phyloP scores from a whole-genome alignment of 1,140 invertebrate species.

The Hyles euphorbiae region DNA sequence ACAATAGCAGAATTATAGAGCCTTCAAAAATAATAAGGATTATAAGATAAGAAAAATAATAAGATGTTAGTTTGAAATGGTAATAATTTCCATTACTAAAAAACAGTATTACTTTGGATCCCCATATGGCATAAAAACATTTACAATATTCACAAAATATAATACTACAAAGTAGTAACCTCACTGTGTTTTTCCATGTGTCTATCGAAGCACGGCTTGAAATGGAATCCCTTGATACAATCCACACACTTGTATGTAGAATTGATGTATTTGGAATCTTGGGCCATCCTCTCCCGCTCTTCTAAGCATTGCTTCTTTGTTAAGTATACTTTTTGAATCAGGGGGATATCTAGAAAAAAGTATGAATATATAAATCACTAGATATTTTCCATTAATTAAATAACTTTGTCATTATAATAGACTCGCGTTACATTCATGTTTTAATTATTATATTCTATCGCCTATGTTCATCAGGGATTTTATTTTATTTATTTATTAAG shows the following conservation, averaged over 20 bases:
- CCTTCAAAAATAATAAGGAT: no score
- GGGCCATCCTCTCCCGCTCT: constrained; percentile 33
- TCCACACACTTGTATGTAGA: constrained; percentile 45
- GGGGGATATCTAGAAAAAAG: constrained; percentile 22
- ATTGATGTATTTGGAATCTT: constrained; percentile 38
- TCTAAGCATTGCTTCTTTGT: constrained; percentile 43
- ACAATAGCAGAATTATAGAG: no score
- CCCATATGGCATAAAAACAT: no score
- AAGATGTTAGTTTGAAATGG: no score
- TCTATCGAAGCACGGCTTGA: constrained; percentile 45
- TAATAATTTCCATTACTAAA: no score
- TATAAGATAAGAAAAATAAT: no score
- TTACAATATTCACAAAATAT: no score
- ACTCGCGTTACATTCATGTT: not conserved
- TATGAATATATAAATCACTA: not conserved
- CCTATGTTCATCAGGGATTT: not conserved
- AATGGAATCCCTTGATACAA: constrained; percentile 53
- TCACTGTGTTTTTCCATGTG: constrained; percentile 58
- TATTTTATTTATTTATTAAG: not conserved
- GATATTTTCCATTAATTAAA: not conserved
- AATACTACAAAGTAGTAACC: constrained; percentile 23
- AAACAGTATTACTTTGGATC: no score
- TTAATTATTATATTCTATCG: not conserved
- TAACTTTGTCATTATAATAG: not conserved
- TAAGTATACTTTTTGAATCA: constrained; percentile 34